Evolutionary conservation across 30 jellyfish, hydroid and myxozoan genomes (phyloP).

Genomic region (Chrysaora quinquecirrha): DNA sequence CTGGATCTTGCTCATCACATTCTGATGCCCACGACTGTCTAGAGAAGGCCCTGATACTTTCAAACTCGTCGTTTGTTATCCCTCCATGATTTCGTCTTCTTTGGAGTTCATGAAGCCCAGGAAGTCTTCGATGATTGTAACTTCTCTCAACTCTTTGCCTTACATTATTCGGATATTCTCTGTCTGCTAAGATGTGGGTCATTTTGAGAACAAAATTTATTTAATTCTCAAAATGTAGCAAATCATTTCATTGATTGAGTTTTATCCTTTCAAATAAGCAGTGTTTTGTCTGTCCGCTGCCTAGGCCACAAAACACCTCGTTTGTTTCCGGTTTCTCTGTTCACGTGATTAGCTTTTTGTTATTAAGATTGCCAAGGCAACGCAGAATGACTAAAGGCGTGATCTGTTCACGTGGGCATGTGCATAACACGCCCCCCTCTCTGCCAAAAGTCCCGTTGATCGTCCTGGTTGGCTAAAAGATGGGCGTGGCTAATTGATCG

Average conservation of each 20-base stretch:
- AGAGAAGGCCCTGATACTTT: conserved; percentile 53
- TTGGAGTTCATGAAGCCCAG: conserved; percentile 54
- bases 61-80: conserved; percentile 63
- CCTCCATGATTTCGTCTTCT: conserved; percentile 50
- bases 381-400: too few species aligned
- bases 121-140: conserved; percentile 15
- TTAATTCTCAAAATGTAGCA: too few species aligned
- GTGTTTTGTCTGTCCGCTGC: background rate
- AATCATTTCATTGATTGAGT: too few species aligned
- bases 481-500: background rate
- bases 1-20: conserved; percentile 62
- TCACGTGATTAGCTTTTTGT: background rate
- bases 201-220: conserved; percentile 29
- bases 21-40: conserved; percentile 74
- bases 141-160: conserved; percentile 36
- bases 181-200: conserved; percentile 53
- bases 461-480: background rate
- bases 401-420: too few species aligned
- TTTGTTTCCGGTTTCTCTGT: background rate
- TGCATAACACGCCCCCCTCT: background rate
- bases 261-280: too few species aligned
- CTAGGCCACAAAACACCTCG: background rate
- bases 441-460: background rate
- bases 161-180: conserved; percentile 16
- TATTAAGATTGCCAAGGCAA: background rate